phyloP scores from a whole-genome alignment of 2,888 invertebrate genomes.

The Meteorus cinctellus region DNA sequence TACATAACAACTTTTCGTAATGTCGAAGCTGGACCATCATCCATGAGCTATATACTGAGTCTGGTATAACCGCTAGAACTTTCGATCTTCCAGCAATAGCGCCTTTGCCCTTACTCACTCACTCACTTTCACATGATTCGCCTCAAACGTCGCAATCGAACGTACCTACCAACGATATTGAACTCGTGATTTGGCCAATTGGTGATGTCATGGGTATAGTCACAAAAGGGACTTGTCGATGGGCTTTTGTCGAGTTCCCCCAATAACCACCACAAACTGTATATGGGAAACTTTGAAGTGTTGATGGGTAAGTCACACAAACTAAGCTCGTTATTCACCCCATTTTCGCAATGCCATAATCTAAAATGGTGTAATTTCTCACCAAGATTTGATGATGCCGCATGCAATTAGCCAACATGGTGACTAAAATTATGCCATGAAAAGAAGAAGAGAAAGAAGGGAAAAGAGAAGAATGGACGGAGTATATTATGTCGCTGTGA shows the following conservation, averaged over 20 bases:
- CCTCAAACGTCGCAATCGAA: background rate
- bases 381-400: background rate
- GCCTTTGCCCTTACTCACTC: constrained; percentile 19
- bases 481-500: background rate
- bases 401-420: background rate
- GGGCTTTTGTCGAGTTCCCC: background rate
- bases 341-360: background rate
- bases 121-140: constrained; percentile 9
- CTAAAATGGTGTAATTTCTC: background rate
- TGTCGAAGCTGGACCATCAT: constrained; percentile 51
- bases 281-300: background rate
- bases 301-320: background rate
- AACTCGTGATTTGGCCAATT: constrained; percentile 36
- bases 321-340: background rate
- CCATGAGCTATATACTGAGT: constrained; percentile 50
- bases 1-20: constrained; percentile 21
- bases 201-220: constrained; percentile 1
- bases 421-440: background rate
- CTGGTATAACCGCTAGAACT: constrained; percentile 44
- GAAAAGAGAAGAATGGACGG: background rate
- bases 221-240: constrained; percentile 20
- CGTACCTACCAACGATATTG: background rate
- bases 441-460: background rate
- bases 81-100: constrained; percentile 33
- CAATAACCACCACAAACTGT: background rate